These are phyloP conservation scores for Ariolimax columbianus DNA, from an alignment of 2,888 invertebrate species.

Conservation along the genomic window DNA sequence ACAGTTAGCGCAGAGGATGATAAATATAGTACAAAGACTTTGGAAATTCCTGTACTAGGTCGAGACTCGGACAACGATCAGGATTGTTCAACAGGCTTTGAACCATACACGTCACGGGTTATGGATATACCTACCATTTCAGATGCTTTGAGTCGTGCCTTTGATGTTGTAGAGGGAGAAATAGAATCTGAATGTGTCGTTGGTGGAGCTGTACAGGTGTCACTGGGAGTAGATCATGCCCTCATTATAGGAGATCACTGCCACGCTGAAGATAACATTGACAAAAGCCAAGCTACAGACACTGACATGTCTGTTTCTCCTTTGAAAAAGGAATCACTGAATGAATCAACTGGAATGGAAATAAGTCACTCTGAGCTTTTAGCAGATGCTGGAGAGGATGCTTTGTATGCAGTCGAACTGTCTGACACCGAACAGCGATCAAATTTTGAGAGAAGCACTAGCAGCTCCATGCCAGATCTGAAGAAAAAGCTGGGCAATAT, in stretches of 20 bases:
- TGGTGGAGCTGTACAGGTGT: too few species aligned
- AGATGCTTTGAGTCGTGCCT: slow-evolving; percentile 13
- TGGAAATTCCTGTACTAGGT: not conserved
- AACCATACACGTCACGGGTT: not conserved
- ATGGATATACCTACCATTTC: slow-evolving; percentile 4
- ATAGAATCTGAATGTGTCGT: not conserved
- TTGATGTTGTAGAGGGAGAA: not conserved
- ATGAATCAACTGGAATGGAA: slow-evolving; percentile 30
- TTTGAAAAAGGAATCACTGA: slow-evolving; percentile 26
- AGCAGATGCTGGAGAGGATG: slow-evolving; percentile 27
- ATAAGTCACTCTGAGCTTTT: slow-evolving; percentile 29
- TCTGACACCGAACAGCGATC: slow-evolving; percentile 44
- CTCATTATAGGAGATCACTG: not conserved
- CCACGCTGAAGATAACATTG: slow-evolving; percentile 4
- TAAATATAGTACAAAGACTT: not conserved
- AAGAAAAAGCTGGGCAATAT: not conserved
- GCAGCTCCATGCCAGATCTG: slow-evolving; percentile 44
- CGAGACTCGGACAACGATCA: not conserved
- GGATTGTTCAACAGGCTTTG: too few species aligned
- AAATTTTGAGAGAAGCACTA: slow-evolving; percentile 39
- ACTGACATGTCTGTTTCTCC: slow-evolving; percentile 17
- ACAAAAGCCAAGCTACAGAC: slow-evolving; percentile 2
- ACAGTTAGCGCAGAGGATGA: not conserved
- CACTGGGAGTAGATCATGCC: not conserved
- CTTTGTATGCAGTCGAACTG: slow-evolving; percentile 18